These are phyloP conservation scores for Tor tambroides DNA, from an alignment of 2,113 vertebrate genomes.

Conservation along the genomic window DNA sequence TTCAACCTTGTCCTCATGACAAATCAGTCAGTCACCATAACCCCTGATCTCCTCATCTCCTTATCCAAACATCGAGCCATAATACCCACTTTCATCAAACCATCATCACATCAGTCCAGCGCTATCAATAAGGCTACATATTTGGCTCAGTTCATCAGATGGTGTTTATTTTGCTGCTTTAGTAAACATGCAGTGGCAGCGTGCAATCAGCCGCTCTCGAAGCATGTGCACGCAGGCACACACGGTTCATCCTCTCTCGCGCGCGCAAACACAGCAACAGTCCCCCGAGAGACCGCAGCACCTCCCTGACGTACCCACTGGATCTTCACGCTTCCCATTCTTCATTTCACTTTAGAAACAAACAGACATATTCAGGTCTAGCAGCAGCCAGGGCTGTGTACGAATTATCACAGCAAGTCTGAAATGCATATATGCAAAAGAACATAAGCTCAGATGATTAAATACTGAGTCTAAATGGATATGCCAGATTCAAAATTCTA, in stretches of 20 bases:
- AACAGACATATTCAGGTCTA: conserved; percentile 11
- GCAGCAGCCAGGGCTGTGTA: background rate
- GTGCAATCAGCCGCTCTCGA: background rate
- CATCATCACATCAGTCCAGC: conserved; percentile 21
- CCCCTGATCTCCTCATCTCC: conserved; percentile 18
- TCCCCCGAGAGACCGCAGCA: conserved; percentile 3
- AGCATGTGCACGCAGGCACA: background rate
- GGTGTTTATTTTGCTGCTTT: conserved; percentile 6
- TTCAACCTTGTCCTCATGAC: background rate
- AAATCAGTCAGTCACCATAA: conserved; percentile 8
- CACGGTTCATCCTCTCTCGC: background rate
- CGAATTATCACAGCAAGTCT: background rate
- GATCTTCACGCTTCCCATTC: background rate
- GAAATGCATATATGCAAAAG: background rate
- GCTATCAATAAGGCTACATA: conserved; percentile 2
- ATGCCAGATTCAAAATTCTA: background rate
- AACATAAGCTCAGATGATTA: background rate
- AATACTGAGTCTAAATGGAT: background rate
- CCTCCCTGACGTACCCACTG: background rate
- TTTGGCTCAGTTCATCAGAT: background rate
- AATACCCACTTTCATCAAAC: conserved; percentile 25
- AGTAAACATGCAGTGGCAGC: conserved; percentile 14
- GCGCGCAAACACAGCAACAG: conserved; percentile 12
- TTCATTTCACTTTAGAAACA: conserved; percentile 11
- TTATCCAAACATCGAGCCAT: conserved; percentile 15